Base-by-base conservation (phyloP, 92 coral and sea anemone genomes). In the Paragorgia papillata region DNA sequence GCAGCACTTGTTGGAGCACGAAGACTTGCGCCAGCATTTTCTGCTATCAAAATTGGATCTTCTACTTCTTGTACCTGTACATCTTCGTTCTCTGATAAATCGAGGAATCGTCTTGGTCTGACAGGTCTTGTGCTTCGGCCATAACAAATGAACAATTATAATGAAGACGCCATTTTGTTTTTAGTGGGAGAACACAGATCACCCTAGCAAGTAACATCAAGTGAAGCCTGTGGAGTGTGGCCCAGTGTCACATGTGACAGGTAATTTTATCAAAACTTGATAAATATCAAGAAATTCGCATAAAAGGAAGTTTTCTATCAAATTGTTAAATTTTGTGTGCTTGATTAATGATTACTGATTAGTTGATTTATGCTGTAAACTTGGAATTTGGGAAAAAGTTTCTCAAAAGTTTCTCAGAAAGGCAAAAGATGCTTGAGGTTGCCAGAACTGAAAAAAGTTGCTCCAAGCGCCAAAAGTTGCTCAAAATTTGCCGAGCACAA, bases 11-110 rank as follows among this genome's bases (percentile, higher is more conserved):
- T 62, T 46, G 79, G 61, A 29, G 55, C 32, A 82, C 86, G 17
- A 64, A 62, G 86, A 63, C 81, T 73, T 73, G 86, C 70, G 69
- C 80, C 85, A 71, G 85, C 62, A 33, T 61, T 81, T 81, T 33
- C 62, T 81, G 80, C 73, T 61, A 57, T 40, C 55, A 31, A 81
- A 81, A 81, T 75, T 15, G 66, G 79, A 75, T 59, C 43, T 73
- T 73, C 39, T 73, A 49, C 80, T 74, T 74, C 69, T 58, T 56
- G 19, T 75, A 20, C 69, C 65, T 21, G 79, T 19, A 28, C 80
- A 59, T 57, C 56, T 57, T 75, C 57, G 69, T 33, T 35, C 53
- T 75, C 80, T 39, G 69, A 57, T 41, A 33, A 58, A 59, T 26
- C 26, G 61, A 62, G 55, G 66, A 57, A 26, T 73, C 79, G 62